These are phyloP conservation scores for Bovichtus diacanthus DNA, from an alignment of 2,797 vertebrate species.

Conservation along the genomic window DNA sequence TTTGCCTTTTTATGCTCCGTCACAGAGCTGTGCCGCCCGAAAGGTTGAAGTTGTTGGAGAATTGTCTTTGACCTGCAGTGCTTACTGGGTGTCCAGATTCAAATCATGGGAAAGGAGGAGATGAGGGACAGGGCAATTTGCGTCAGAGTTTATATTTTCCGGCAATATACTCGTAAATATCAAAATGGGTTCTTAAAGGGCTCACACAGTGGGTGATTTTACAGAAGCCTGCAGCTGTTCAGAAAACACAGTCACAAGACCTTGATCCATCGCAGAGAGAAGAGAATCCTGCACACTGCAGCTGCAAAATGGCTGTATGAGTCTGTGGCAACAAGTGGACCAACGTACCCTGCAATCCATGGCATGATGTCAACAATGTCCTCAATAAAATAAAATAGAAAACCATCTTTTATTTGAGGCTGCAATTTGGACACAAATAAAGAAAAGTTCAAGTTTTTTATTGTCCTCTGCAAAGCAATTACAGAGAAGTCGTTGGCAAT, in stretches of 20 bases:
- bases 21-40: neutral
- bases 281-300: constrained; percentile 4
- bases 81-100: constrained; percentile 25
- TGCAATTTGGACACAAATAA: neutral
- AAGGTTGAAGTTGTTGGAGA: constrained; percentile 1
- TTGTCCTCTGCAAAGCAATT: too few species aligned
- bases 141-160: constrained; percentile 4
- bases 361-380: neutral
- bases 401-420: neutral
- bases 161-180: constrained; percentile 21
- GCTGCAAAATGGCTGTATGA: neutral
- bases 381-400: neutral
- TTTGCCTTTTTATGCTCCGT: neutral
- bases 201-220: constrained; percentile 36
- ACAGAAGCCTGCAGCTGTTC: constrained; percentile 27
- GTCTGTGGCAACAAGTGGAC: neutral
- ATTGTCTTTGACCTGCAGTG: constrained; percentile 22
- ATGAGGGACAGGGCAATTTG: constrained; percentile 19
- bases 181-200: constrained; percentile 31
- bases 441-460: neutral
- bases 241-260: constrained; percentile 15
- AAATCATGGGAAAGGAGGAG: neutral
- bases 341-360: neutral
- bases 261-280: constrained; percentile 17
- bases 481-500: too few species aligned